phyloP scores from a whole-genome alignment of 2,113 vertebrate genomes.

The Speoplatyrhinus poulsoni region DNA sequence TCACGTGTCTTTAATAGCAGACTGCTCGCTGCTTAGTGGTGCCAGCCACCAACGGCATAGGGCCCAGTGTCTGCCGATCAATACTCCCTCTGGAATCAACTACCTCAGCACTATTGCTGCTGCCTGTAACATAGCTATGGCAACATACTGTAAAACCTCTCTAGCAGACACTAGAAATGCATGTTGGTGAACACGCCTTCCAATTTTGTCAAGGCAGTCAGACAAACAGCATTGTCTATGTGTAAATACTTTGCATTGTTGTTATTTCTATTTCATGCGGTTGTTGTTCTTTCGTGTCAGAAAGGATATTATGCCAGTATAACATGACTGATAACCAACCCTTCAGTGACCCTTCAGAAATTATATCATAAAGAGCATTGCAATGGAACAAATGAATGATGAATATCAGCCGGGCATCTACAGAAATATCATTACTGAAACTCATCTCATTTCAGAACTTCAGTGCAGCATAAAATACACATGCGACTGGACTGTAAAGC shows the following conservation, averaged over 20 bases:
- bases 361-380: no score
- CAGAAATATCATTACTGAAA: background rate
- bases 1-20: conserved; percentile 26
- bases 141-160: background rate
- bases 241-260: background rate
- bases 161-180: background rate
- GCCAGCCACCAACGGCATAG: conserved; percentile 15
- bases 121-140: conserved; percentile 10
- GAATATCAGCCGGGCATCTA: conserved; percentile 19
- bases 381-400: conserved; percentile 7
- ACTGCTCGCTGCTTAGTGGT: conserved; percentile 24
- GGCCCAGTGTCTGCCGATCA: conserved; percentile 28
- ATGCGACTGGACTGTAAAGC: no score
- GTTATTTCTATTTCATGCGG: background rate
- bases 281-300: no score
- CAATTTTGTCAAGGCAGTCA: background rate
- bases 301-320: no score
- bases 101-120: conserved; percentile 17
- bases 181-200: background rate
- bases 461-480: no score
- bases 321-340: background rate
- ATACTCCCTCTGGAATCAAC: conserved; percentile 33
- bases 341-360: background rate
- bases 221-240: background rate
- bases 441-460: background rate